Evolutionary conservation across 2,888 invertebrate genomes (phyloP), one percentile per base, ranked within the genome.

Genomic region (Cerastis rubricosa): DNA sequence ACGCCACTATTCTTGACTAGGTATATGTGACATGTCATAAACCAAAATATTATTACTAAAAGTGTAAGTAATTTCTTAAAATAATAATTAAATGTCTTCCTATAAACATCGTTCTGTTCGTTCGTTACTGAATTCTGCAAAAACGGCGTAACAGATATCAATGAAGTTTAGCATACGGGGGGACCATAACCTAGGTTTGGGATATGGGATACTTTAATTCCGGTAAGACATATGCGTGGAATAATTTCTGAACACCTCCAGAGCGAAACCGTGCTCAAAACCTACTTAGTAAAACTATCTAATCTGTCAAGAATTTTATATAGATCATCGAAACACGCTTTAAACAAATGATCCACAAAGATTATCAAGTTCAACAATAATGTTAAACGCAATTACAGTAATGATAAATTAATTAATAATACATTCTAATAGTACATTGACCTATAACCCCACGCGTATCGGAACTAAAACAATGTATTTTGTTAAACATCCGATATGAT

Each of bases 391-490:
- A 68, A 63, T 64, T 47, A 70, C 45, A 64, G 43, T 75, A 63
- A 61, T 54, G 47, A 61, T 17, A 65, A 64, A 71, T 25, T 0
- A 63, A n/a, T 64, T 12, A 72, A 25, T 76, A 61, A 61, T 17
- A 64, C 64, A 72, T 67, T 61, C 7, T 71, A 65, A 40, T 66
- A 69, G 73, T 40, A 59, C 70, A 63, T 65, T 74, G 85, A 76
- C 54, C 70, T 71, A 4, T 71, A 63, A 66, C 43, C 65, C 47
- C 73, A 85, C 67, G 54, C 3, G 68, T 43, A 57, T 65, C 70
- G 78, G 83, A 82, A 70, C 22, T 70, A 47, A 66, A 22, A 82
- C 85, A 85, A 85, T 76, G 65, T 76, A 69, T 43, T 64, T 6
- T 1, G 29, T 51, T 59, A 82, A 82, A 85, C 85, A 83, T 72